Conservation (phyloP, 2,888 invertebrate species). For the Calliopum simillimum region DNA sequence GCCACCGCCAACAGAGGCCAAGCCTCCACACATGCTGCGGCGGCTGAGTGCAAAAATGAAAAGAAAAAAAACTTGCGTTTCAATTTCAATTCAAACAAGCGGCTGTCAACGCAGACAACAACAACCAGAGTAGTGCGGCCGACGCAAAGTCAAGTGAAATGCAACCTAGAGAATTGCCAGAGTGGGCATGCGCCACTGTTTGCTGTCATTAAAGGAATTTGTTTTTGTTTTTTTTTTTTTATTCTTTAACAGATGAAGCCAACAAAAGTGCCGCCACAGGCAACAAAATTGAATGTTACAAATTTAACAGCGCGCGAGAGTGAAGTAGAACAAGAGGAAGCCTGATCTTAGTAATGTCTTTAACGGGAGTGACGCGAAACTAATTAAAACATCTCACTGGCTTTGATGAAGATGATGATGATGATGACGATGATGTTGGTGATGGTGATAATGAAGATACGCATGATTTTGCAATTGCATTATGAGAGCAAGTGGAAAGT, state of each 20-base stretch:
- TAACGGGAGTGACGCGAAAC: constrained; percentile 4
- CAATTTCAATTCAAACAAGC: constrained; percentile 2
- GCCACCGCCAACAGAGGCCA: background rate
- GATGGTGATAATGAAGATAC: background rate
- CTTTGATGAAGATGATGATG: background rate
- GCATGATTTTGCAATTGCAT: constrained; percentile 6
- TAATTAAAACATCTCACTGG: constrained; percentile 33
- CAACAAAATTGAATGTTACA: background rate
- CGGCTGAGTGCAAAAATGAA: no score
- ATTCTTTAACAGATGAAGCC: constrained; percentile 24
- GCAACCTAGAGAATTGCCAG: constrained; percentile 6
- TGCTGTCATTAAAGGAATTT: constrained; percentile 12
- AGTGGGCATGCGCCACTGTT: constrained; percentile 21
- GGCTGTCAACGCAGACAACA: constrained; percentile 18
- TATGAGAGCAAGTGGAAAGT: background rate
- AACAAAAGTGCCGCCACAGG: constrained; percentile 32
- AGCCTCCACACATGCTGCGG: background rate
- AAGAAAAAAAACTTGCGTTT: no score
- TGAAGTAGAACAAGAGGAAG: no score
- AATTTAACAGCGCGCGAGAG: no score
- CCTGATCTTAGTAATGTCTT: no score
- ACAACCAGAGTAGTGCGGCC: background rate
- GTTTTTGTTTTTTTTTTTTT: no score
- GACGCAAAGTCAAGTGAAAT: background rate
- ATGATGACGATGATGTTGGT: background rate